Base-by-base conservation (phyloP, 2,113 vertebrate species). In the Proteles cristata region DNA sequence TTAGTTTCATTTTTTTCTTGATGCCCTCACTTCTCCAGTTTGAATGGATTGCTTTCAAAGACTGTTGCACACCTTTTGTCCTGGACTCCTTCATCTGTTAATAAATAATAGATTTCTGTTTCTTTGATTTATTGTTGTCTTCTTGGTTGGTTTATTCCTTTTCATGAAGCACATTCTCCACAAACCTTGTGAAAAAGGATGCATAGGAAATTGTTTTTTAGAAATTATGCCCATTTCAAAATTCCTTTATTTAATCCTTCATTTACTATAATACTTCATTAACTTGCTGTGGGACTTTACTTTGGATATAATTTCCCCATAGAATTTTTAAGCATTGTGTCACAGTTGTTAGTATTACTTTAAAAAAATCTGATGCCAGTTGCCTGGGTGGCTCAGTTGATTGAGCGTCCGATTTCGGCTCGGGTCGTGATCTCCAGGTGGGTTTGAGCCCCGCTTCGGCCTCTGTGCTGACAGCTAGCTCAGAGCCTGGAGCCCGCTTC, bases 121-220 rank as follows among this genome's bases (percentile, higher is more conserved):
- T 88, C 68, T 61, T 88, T 83, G 16, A 84, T 93, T 88, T 85
- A 33, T 61, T 90, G 28, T 90, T 80, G 11, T 89, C 33, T 14
- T 93, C 80, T 90, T 68, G 48, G 58, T 68, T 93, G 53, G 5
- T 50, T 95, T 86, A 28, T 86, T 90, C 55, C 45, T 89, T 96
- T 90, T 74, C 66, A 81, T 80, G 58, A 95, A 87, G 39, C 50
- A 53, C 2, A 7, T 93, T 93, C 35, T 90, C 86, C 8, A 63
- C 9, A 48, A 85, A 26, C 25, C 77, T 90, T 86, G 80, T 17
- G 58, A 53, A 76, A 28, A 48, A 77, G 35, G 28, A 58, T 28
- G 33, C 33, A 53, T 45, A 8, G 53, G n/a, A 89, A 53, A 73
- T 65, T 25, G 43, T 16, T 92, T 84, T 92, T 69, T 31, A 74